Percentiles rank a stretch among this genome's conserved stretches.
Evolutionary conservation across 2,113 vertebrate genomes (phyloP).

Genomic region (Chamaetylas fuelleborni): DNA sequence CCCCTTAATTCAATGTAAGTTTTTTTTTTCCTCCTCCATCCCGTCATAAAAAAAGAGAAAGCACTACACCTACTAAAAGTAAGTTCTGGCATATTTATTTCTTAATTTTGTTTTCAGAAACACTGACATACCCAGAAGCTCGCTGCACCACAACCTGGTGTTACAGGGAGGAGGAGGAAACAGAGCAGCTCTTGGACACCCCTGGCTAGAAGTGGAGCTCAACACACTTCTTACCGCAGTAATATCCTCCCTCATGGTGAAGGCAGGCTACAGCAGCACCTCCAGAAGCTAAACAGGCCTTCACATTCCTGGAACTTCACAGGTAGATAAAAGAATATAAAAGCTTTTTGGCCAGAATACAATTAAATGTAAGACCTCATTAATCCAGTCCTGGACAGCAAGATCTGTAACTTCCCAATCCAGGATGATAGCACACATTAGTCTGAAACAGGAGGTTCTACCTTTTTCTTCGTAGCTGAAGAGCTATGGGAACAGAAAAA

Average conservation of each 20-base stretch:
- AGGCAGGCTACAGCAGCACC: not conserved
- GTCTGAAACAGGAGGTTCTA: not conserved
- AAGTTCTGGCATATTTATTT: not conserved
- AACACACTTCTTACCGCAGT: not conserved
- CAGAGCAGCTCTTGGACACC: not conserved
- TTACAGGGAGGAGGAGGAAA: not conserved
- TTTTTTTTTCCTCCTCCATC: not conserved
- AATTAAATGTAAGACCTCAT: not conserved
- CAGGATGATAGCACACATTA: not conserved
- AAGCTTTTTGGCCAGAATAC: not conserved
- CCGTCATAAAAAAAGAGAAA: no score
- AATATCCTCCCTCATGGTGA: not conserved
- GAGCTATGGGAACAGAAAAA: not conserved
- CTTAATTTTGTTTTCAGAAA: not conserved
- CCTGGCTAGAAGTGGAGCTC: not conserved
- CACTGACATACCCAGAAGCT: rapidly evolving
- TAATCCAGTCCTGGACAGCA: not conserved
- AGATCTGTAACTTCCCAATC: not conserved
- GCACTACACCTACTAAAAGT: not conserved
- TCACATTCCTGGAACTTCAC: not conserved
- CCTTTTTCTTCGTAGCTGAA: not conserved
- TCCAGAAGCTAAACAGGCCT: not conserved
- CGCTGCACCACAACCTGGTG: not conserved
- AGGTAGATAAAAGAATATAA: not conserved
- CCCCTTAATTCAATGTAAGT: not conserved